Evolutionary conservation across 2,888 invertebrate species (phyloP).

Genomic region (Agonum fuliginosum): DNA sequence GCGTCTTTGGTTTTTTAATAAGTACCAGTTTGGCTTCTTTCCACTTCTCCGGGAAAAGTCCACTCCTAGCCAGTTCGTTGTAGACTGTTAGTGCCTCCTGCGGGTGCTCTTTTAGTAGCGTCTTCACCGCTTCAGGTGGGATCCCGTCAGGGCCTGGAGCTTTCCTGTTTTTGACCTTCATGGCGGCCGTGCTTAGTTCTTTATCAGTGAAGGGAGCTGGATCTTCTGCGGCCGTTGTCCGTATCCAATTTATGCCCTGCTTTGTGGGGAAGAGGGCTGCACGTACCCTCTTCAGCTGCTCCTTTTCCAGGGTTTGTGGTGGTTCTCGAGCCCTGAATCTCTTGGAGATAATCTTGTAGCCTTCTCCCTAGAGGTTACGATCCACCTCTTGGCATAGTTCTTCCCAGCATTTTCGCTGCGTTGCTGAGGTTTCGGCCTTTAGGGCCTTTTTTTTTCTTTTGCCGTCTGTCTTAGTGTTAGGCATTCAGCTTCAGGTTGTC

Average conservation of each 20-base stretch:
- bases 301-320: not conserved
- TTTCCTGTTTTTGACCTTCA: not conserved
- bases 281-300: not conserved
- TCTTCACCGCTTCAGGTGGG: slow-evolving; percentile 22
- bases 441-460: not conserved
- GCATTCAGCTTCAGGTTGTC: not conserved
- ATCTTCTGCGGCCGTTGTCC: not conserved
- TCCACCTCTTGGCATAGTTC: slow-evolving; percentile 26
- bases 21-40: slow-evolving; percentile 1
- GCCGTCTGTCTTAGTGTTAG: not conserved
- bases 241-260: not conserved
- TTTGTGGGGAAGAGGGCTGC: not conserved
- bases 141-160: slow-evolving; percentile 35
- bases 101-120: not conserved
- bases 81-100: not conserved
- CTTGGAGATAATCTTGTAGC: slow-evolving; percentile 9
- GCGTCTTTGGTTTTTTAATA: not conserved
- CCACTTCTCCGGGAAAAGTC: not conserved
- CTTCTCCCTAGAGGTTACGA: slow-evolving; percentile 23
- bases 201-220: not conserved
- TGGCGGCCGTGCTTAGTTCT: not conserved
- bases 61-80: not conserved
- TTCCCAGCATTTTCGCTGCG: not conserved
- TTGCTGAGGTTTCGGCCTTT: not conserved
- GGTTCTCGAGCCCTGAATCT: not conserved